Evolutionary conservation across 2,113 vertebrate species (phyloP).

Genomic region (Neomonachus schauinslandi): DNA sequence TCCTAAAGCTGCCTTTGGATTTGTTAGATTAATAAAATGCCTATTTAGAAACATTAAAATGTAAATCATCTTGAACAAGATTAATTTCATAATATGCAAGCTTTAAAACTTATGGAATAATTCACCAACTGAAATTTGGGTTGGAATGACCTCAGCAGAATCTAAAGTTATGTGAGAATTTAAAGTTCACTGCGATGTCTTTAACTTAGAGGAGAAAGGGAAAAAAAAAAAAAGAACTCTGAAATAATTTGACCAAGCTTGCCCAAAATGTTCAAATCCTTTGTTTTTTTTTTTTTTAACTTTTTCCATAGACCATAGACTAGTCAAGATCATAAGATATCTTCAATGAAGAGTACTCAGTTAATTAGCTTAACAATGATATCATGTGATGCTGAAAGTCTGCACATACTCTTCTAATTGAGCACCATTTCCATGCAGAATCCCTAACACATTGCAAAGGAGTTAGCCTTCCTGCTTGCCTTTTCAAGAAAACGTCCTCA

Average conservation of each 20-base stretch:
- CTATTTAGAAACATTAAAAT: neutral
- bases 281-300: neutral
- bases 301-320: neutral
- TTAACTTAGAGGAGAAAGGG: neutral
- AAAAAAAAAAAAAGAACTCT: neutral
- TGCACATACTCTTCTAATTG: neutral
- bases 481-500: neutral
- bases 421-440: neutral
- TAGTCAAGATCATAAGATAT: neutral
- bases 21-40: conserved; percentile 38
- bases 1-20: conserved; percentile 36
- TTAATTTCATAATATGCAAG: neutral
- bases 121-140: conserved; percentile 6
- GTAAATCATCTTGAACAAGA: neutral
- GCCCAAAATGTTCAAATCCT: neutral
- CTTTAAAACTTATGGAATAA: neutral
- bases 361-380: neutral
- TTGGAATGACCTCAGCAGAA: neutral
- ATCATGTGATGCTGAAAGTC: neutral
- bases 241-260: neutral
- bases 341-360: neutral
- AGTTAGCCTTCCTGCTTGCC: neutral
- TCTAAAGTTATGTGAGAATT: neutral
- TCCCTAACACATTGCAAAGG: neutral
- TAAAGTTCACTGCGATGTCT: neutral